Evolutionary conservation across 2,888 invertebrate genomes (phyloP).

Genomic region (Micropterix aruncella): DNA sequence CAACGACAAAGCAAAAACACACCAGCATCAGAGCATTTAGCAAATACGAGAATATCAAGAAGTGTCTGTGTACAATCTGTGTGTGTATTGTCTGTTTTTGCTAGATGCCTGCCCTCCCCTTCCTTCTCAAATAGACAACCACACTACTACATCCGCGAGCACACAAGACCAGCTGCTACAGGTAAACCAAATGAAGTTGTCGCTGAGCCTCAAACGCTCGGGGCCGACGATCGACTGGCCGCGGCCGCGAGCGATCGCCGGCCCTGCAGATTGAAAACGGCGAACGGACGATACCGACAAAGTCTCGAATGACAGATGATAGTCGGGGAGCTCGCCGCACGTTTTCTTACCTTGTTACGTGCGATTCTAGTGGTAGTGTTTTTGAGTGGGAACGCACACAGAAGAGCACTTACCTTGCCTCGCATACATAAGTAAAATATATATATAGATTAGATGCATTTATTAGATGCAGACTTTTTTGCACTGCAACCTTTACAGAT

Average conservation of each 20-base stretch:
- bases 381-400: too few relatives aligned
- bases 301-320: not conserved
- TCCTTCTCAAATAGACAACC: conserved; percentile 77
- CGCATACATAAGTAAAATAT: too few relatives aligned
- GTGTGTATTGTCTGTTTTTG: conserved; percentile 84
- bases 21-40: too few relatives aligned
- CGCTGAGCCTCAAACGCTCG: conserved; percentile 32
- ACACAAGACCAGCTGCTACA: conserved; percentile 60
- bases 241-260: conserved; percentile 1
- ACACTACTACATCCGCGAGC: conserved; percentile 51
- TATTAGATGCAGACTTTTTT: too few relatives aligned
- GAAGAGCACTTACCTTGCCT: too few relatives aligned
- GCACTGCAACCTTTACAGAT: too few relatives aligned
- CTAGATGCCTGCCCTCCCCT: conserved; percentile 90
- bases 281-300: not conserved
- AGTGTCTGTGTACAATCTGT: conserved; percentile 37
- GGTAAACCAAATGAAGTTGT: conserved; percentile 44
- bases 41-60: too few relatives aligned
- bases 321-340: conserved; percentile 2
- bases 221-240: conserved; percentile 2
- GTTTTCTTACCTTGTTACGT: too few relatives aligned
- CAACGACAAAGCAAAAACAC: too few relatives aligned
- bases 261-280: not conserved
- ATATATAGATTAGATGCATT: too few relatives aligned
- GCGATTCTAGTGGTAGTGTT: too few relatives aligned